Conservation (phyloP, 1,140 invertebrate species). For the Grapholita molesta region DNA sequence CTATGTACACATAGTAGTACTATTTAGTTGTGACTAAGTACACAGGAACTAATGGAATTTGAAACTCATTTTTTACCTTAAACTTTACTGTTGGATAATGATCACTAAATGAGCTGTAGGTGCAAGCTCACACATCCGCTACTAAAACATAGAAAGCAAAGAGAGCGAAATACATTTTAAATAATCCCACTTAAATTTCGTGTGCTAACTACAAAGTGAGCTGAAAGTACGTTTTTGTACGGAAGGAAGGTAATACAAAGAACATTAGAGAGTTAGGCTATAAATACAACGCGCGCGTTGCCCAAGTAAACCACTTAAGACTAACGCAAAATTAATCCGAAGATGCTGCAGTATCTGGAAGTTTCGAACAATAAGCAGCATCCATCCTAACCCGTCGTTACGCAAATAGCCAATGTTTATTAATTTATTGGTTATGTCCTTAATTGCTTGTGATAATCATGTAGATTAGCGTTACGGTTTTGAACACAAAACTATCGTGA, state of each 20-base stretch:
- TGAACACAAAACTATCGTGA: too few species aligned
- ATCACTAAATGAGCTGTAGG: neutral
- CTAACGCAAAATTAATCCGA: constrained; percentile 45
- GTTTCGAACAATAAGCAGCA: constrained; percentile 6
- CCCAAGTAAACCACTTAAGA: constrained; percentile 39
- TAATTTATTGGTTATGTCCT: neutral
- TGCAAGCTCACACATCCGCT: neutral
- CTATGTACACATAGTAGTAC: too few species aligned
- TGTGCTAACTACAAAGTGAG: neutral
- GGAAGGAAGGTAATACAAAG: constrained; percentile 35
- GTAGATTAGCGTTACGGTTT: too few species aligned
- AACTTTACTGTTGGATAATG: neutral
- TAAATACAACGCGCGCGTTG: constrained; percentile 43
- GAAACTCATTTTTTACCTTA: too few species aligned
- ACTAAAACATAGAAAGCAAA: neutral
- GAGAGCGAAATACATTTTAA: neutral
- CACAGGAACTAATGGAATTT: too few species aligned
- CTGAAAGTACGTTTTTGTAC: neutral
- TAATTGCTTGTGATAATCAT: too few species aligned
- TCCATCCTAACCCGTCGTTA: constrained; percentile 10
- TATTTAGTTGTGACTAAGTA: too few species aligned
- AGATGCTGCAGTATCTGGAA: constrained; percentile 29
- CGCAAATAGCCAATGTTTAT: neutral
- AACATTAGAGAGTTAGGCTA: constrained; percentile 39
- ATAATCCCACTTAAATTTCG: constrained; percentile 2